Evolutionary conservation across 2,888 invertebrate species (phyloP), one percentile per base, ranked within the genome.

Genomic region (Lagria hirta): DNA sequence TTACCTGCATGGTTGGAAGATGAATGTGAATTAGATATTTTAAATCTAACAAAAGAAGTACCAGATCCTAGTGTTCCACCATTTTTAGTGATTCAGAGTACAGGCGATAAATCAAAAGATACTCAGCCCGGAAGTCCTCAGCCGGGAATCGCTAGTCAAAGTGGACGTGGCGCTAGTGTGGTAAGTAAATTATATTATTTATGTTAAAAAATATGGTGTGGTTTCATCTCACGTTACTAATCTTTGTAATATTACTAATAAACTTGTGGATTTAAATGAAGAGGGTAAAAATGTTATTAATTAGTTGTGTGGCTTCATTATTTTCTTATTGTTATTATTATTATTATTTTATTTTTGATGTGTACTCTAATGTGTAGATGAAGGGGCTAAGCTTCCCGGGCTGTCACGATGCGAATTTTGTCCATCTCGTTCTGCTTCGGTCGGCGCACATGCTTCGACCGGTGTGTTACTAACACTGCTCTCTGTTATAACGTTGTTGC

Each of bases 321-420:
- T n/a, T 46, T 17, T 42, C 12, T 27, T 12, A 12, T 30, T 46
- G 26, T 12, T 5, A 18, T 40, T 24, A 4, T 11, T 15, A 30
- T 16, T 15, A 24, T 10, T 8, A 40, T 17, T 10, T 8, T 33
- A 20, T 20, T 23, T 30, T 20, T 43, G 34, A 43, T 46, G 41
- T 44, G 49, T 55, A 52, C 60, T 48, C 62, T 56, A 63, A 60
- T 66, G 61, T 66, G 75, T 84, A 93, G 92, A 88, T 91, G 81
- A 94, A 94, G 82, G 92, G 93, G 77, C 82, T 92, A 77, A 89
- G 88, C 84, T 91, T 93, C 79, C 92, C 92, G 75, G 94, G 94
- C 78, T 89, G 90, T 80, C 88, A 91, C 79, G 91, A 92, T 82
- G 86, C 90, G 74, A 84, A 85, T 78, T 92, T 91, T 83, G 91